phyloP scores from a whole-genome alignment of 2,888 invertebrate genomes.

The Lysandra bellargus region DNA sequence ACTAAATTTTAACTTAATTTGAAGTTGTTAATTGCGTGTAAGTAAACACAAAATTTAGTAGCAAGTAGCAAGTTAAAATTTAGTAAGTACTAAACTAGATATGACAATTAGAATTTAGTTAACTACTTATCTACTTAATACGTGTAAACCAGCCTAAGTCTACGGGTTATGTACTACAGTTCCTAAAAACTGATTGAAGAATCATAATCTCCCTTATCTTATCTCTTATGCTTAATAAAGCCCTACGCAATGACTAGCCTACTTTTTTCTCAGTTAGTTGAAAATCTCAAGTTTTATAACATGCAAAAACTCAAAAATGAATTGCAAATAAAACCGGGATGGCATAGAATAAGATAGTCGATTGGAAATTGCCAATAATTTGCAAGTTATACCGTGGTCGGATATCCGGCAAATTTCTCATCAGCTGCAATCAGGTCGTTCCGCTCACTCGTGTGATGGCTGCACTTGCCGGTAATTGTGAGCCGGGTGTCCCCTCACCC shows the following conservation, averaged over 20 bases:
- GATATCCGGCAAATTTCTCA: conserved; percentile 73
- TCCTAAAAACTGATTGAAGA: no score
- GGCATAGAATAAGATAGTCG: conserved; percentile 31
- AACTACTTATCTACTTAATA: no score
- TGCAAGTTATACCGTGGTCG: conserved; percentile 47
- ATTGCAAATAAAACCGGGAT: conserved; percentile 30
- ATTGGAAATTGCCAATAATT: conserved; percentile 26
- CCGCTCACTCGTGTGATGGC: conserved; percentile 48
- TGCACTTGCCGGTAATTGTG: conserved; percentile 43
- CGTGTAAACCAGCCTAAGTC: no score
- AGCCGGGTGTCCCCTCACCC: conserved; percentile 11
- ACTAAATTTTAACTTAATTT: no score
- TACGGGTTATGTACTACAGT: no score
- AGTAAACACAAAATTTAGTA: no score
- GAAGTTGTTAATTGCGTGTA: no score
- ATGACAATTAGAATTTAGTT: no score
- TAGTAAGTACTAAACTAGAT: no score
- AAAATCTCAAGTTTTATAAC: background rate
- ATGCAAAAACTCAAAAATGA: background rate
- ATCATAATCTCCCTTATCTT: no score
- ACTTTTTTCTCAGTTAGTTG: background rate
- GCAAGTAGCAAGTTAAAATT: no score
- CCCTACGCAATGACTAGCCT: background rate
- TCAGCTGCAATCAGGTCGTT: conserved; percentile 48
- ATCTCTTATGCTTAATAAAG: no score